phyloP scores from a whole-genome alignment of 64 coral and sea anemone species.

The Exaiptasia diaphana region DNA sequence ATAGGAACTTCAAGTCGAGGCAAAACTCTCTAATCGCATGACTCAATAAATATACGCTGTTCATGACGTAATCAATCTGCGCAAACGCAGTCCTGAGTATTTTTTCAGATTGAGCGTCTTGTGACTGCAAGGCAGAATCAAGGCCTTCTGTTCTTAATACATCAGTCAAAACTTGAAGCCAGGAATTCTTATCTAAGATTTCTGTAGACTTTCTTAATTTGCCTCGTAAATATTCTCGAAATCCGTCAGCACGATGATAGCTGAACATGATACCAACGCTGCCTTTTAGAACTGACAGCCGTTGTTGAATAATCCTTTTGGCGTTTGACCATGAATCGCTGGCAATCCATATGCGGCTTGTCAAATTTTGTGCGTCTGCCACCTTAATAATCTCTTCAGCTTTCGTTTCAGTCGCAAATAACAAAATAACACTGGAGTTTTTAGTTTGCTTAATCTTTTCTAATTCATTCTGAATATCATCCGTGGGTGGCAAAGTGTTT shows the following conservation, averaged over 20 bases:
- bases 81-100: neutral
- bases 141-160: neutral
- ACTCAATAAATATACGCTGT: slow-evolving; percentile 54
- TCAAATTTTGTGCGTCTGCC: slow-evolving; percentile 10
- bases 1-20: neutral
- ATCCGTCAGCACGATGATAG: neutral
- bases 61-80: slow-evolving; percentile 34
- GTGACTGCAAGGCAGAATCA: neutral
- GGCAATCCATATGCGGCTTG: slow-evolving; percentile 39
- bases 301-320: neutral
- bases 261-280: slow-evolving; percentile 45
- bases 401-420: slow-evolving; percentile 33
- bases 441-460: neutral
- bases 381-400: slow-evolving; percentile 14
- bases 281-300: slow-evolving; percentile 6
- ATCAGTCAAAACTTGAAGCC: neutral
- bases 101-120: neutral
- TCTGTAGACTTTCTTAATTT: neutral
- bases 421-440: slow-evolving; percentile 28
- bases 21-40: slow-evolving; percentile 34
- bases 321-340: slow-evolving; percentile 61
- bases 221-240: neutral
- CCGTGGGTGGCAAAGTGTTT: neutral
- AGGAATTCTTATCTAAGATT: neutral
- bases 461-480: neutral